phyloP scores from a whole-genome alignment of 2,113 vertebrate species.

The Phaethornis superciliosus region DNA sequence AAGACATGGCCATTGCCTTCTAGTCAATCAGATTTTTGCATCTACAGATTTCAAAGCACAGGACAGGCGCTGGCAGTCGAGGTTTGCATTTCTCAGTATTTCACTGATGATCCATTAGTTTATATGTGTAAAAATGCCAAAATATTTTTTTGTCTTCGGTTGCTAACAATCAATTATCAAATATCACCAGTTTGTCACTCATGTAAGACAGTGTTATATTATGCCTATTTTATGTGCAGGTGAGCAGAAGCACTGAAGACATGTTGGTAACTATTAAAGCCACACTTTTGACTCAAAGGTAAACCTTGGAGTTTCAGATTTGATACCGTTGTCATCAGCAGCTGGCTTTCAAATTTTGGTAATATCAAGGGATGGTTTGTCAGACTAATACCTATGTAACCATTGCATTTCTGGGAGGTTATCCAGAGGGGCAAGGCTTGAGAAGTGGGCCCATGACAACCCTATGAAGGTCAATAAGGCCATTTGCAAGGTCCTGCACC shows the following conservation, averaged over 20 bases:
- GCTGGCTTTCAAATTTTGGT: background rate
- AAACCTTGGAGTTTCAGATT: background rate
- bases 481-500: too few species aligned
- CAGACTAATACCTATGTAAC: background rate
- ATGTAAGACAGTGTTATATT: background rate
- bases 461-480: too few species aligned
- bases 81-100: background rate
- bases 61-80: fast-evolving
- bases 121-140: background rate
- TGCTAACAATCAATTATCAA: background rate
- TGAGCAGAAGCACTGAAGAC: background rate
- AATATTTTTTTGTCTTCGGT: background rate
- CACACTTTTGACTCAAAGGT: background rate
- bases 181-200: background rate
- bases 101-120: background rate
- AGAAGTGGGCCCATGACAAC: too few species aligned
- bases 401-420: background rate
- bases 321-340: background rate
- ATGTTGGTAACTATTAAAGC: background rate
- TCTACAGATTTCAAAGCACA: background rate
- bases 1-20: background rate
- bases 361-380: background rate
- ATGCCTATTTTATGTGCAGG: background rate
- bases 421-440: too few species aligned
- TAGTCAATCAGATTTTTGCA: background rate